Base-by-base conservation (phyloP, 2,797 vertebrate genomes). In the Argya squamiceps region DNA sequence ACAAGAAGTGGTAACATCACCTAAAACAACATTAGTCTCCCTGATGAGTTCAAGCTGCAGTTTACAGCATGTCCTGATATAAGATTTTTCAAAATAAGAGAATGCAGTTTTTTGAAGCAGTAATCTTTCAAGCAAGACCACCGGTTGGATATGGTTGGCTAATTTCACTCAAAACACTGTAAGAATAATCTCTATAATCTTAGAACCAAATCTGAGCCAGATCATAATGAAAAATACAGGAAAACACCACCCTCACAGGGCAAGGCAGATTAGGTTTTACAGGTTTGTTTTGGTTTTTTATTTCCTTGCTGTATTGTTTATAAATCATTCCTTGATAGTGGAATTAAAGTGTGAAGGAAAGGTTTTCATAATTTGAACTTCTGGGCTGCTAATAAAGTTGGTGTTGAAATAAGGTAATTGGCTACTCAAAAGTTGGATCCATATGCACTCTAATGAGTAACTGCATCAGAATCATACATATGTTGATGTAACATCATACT, bases 21-120 rank as follows among this genome's bases (percentile, higher is more conserved):
- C 94, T 94, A 96, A 96, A 95, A 70, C 62, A 95, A 96, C 91
- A 80, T 68, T 78, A n/a, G 50, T 89, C 34, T 90, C 74, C 65
- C 79, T 53, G 22, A 62, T 64, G 73, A 75, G 56, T 87, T 97
- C 75, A 78, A 74, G 37, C 12, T 60, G 59, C 79, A 88, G 46
- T 91, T 81, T 93, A 87, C 12, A 88, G 76, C 69, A 91, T 78
- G 69, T 55, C 74, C 81, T 78, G 53, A 93, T 92, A 88, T 41
- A 65, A 68, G 44, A 73, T 52, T 89, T 92, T 93, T 88, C 49
- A 74, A 79, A 90, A 79, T 63, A 89, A 71, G 60, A 62, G 21
- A 75, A 62, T 2, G 4, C 11, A 76, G 22, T 20, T 92, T 91
- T 95, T 56, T 81, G 10, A 87, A 85, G 39, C 6, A 78, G 41